These are phyloP conservation scores for Sceliomorpha sp. DNA, from an alignment of 2,888 invertebrate species.

Conservation along the genomic window DNA sequence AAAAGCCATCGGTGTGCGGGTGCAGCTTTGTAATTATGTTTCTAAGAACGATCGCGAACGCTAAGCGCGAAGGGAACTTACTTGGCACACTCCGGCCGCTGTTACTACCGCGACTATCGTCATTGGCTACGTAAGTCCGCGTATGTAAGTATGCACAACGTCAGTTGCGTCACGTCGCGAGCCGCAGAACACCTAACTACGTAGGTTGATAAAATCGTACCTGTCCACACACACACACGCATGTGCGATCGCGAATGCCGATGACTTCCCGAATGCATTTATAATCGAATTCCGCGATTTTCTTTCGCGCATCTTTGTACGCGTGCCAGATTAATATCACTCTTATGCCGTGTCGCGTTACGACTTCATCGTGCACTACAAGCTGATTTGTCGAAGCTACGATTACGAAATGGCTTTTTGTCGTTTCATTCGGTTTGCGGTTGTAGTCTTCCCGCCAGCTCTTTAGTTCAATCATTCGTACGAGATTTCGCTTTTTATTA, in stretches of 20 bases:
- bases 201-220: slow-evolving; percentile 34
- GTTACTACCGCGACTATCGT: slow-evolving; percentile 1
- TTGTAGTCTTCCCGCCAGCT: too few relatives aligned
- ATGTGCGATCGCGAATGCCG: slow-evolving; percentile 27
- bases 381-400: too few relatives aligned
- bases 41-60: not conserved
- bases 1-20: too few relatives aligned
- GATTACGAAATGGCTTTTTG: too few relatives aligned
- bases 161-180: slow-evolving; percentile 36
- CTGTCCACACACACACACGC: slow-evolving; percentile 18
- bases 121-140: slow-evolving; percentile 5
- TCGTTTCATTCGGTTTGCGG: too few relatives aligned
- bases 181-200: slow-evolving; percentile 41
- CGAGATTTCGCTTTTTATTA: too few relatives aligned
- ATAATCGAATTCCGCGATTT: slow-evolving; percentile 28
- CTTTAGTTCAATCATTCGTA: too few relatives aligned
- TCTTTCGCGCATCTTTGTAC: slow-evolving; percentile 27
- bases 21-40: not conserved
- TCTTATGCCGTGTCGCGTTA: too few relatives aligned
- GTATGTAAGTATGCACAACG: slow-evolving; percentile 7
- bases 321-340: slow-evolving; percentile 24
- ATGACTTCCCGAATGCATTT: slow-evolving; percentile 45
- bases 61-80: not conserved
- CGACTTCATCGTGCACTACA: too few relatives aligned
- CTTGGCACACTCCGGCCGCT: not conserved